Percentiles rank a stretch among this genome's conserved stretches.
Conservation (phyloP, 2,797 vertebrate species). For the Chelidonichthys spinosus region DNA sequence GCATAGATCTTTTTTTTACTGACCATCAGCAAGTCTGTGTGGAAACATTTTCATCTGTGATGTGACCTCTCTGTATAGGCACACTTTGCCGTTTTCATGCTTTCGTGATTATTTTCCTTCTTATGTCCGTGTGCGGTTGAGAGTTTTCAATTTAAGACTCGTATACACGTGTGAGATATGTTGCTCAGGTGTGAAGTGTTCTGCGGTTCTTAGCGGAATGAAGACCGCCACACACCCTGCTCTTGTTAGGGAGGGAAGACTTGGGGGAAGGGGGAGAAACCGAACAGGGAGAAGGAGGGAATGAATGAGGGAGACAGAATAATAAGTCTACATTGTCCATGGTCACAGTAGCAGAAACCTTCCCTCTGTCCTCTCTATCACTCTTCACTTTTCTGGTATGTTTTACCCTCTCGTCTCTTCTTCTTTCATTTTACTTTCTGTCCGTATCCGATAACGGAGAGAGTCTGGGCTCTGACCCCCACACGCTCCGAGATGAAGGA, state of each 20-base stretch:
- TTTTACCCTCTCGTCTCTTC: background rate
- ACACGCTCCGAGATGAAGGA: slow-evolving; percentile 53
- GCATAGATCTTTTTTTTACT: slow-evolving; percentile 6
- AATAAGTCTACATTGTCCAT: slow-evolving; percentile 22
- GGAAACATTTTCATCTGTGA: slow-evolving; percentile 7
- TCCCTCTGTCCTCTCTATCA: slow-evolving; percentile 17
- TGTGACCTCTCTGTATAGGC: slow-evolving; percentile 30
- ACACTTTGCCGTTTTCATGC: slow-evolving; percentile 5
- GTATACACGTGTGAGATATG: slow-evolving; percentile 72
- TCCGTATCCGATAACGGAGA: slow-evolving; percentile 45
- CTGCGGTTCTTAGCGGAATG: slow-evolving; percentile 51
- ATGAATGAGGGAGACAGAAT: slow-evolving; percentile 3
- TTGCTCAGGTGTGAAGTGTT: slow-evolving; percentile 73
- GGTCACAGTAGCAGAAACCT: slow-evolving; percentile 19
- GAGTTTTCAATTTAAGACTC: slow-evolving; percentile 55
- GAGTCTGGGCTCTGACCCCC: slow-evolving; percentile 52
- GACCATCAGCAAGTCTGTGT: slow-evolving; percentile 5
- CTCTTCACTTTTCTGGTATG: background rate
- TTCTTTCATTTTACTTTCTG: slow-evolving; percentile 15
- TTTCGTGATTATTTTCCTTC: slow-evolving; percentile 19
- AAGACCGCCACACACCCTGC: slow-evolving; percentile 27
- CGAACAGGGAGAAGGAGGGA: slow-evolving; percentile 13
- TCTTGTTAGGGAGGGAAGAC: slow-evolving; percentile 11
- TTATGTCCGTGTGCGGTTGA: slow-evolving; percentile 16
- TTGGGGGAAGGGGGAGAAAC: background rate